Evolutionary conservation across 2,797 vertebrate genomes (phyloP).

Genomic region (Karalla daura): DNA sequence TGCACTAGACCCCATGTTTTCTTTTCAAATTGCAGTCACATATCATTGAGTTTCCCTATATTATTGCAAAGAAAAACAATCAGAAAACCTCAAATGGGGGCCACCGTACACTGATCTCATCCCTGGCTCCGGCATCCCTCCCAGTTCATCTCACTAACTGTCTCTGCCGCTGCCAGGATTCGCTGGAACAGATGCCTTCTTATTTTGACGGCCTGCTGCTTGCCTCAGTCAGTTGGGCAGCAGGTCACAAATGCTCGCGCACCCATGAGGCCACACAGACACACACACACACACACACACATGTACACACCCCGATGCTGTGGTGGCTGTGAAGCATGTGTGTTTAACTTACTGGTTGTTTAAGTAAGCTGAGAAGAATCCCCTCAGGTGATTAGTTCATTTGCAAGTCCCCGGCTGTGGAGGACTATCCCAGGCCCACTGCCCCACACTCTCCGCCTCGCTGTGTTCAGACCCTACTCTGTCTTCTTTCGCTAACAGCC

Average conservation of each 20-base stretch:
- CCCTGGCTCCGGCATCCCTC: conserved; percentile 51
- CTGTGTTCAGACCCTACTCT: conserved; percentile 26
- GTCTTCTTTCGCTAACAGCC: conserved; percentile 33
- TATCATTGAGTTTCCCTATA: conserved; percentile 77
- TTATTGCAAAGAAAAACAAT: conserved; percentile 78
- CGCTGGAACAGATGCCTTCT: conserved; percentile 76
- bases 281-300: conserved; percentile 22
- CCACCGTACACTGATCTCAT: conserved; percentile 54
- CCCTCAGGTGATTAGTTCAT: conserved; percentile 84
- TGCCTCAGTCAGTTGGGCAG: conserved; percentile 69
- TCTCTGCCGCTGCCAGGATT: conserved; percentile 68
- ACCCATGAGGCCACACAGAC: conserved; percentile 55
- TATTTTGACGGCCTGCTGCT: conserved; percentile 73
- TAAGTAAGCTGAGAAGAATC: conserved; percentile 82
- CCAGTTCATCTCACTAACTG: conserved; percentile 69
- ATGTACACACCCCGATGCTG: conserved; percentile 22
- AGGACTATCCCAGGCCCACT: conserved; percentile 41
- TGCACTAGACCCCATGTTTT: conserved; percentile 71
- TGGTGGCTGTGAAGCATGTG: conserved; percentile 70
- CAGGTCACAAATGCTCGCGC: conserved; percentile 69
- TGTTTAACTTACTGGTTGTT: conserved; percentile 81
- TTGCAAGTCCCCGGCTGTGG: conserved; percentile 66
- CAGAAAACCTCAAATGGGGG: conserved; percentile 64
- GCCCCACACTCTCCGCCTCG: conserved; percentile 41
- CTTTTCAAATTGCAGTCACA: conserved; percentile 77